Evolutionary conservation across 2,113 vertebrate genomes (phyloP), one percentile per base, ranked within the genome.

Genomic region (Charina bottae): DNA sequence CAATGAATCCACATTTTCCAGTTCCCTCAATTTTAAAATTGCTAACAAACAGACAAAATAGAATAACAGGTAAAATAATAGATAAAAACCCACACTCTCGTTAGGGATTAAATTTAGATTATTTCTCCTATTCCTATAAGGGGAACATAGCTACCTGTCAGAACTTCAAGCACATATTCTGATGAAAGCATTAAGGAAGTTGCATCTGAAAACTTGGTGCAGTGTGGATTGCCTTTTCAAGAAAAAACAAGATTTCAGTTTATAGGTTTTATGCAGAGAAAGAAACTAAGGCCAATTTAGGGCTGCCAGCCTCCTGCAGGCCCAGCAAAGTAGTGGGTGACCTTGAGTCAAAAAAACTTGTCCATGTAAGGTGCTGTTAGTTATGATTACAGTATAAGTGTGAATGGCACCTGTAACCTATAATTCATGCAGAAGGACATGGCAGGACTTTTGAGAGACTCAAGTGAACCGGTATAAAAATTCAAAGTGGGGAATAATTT

Each of bases 361-460:
- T 68, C 6, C 49, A 1, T 42, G 90, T 46, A 90, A 64, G 83
- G 58, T 83, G 49, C 1, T 88, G 85, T 91, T 91, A 93, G 58
- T 93, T 89, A 56, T 92, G 59, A 49, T 0, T 90, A 83, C 46
- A 91, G 59, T 24, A 93, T 54, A 92, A 78, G 54, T 60, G 72
- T 9, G 33, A 15, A 55, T 72, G 87, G 53, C 11, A 24, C 37
- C 58, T 19, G 23, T 53, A 93, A 93, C 83, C 58, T 13, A 53
- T 90, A 90, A 2, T 90, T 90, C 89, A 88, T 49, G 83, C 0
- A 46, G n/a, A 33, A 88, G 89, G 56, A 55, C 56, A 28, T 33
- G 78, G 28, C 33, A 24, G 3, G 4, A 1, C 53, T 89, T 46
- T 37, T 24, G 42, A 26, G 13, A 72, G n/a, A 11, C 85, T 37